phyloP scores from a whole-genome alignment of 2,797 vertebrate genomes.

The Paguma larvata region DNA sequence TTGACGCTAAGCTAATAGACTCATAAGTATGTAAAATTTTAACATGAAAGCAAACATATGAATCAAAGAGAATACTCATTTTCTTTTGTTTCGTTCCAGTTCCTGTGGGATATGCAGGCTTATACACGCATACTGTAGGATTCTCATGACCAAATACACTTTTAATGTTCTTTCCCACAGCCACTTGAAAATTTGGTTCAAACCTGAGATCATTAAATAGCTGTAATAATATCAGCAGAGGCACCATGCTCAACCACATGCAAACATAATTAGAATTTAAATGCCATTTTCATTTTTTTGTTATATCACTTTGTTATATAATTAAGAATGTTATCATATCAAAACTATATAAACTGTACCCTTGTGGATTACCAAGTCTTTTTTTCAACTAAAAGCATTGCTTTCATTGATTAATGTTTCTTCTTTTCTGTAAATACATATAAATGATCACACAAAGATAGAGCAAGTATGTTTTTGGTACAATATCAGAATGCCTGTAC shows the following conservation, averaged over 20 bases:
- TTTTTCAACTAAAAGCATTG: neutral
- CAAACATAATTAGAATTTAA: constrained; percentile 67
- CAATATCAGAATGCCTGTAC: neutral
- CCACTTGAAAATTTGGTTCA: constrained; percentile 67
- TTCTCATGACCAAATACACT: constrained; percentile 36
- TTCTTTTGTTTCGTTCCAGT: constrained; percentile 12
- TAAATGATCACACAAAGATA: neutral
- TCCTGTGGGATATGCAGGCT: neutral
- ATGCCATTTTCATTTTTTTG: constrained; percentile 45
- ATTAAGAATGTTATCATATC: neutral
- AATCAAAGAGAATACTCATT: constrained; percentile 33
- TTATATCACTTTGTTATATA: neutral
- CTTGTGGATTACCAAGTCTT: neutral
- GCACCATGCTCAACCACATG: constrained; percentile 16
- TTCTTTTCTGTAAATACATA: neutral
- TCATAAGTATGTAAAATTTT: neutral
- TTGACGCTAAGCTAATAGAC: neutral
- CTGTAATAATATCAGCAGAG: constrained; percentile 11
- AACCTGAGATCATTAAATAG: constrained; percentile 61
- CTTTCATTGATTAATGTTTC: neutral
- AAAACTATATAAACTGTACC: neutral
- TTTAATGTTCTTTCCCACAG: constrained; percentile 56
- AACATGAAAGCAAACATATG: neutral
- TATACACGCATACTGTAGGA: neutral
- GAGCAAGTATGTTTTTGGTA: neutral